phyloP scores from a whole-genome alignment of 2,797 vertebrate genomes.

The Pseudochirops corinnae region DNA sequence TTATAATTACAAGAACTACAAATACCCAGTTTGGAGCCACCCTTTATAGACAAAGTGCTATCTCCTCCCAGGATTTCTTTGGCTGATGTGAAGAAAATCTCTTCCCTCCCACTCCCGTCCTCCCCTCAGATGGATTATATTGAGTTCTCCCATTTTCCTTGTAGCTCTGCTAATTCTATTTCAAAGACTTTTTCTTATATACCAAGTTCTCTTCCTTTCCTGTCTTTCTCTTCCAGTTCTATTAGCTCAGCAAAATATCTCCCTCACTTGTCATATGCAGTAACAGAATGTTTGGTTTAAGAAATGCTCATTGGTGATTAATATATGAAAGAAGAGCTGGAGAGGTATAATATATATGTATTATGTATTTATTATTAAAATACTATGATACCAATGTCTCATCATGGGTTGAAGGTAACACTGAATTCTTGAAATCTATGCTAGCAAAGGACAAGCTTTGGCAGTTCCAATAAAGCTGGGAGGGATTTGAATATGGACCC shows the following conservation, averaged over 20 bases:
- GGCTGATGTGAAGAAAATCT: neutral
- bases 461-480: neutral
- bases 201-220: neutral
- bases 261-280: neutral
- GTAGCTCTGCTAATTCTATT: neutral
- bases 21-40: neutral
- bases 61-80: neutral
- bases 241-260: neutral
- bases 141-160: neutral
- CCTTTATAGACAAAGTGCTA: neutral
- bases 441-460: neutral
- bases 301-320: neutral
- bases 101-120: neutral
- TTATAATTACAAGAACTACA: neutral
- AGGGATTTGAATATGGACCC: neutral
- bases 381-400: neutral
- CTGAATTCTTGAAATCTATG: neutral
- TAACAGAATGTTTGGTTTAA: neutral
- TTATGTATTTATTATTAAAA: too few species aligned
- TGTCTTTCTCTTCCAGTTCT: neutral
- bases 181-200: neutral
- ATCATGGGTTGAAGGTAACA: neutral
- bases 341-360: too few species aligned
- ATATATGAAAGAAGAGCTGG: neutral
- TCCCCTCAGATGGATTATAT: neutral